phyloP scores from a whole-genome alignment of 92 coral and sea anemone genomes.

The Parazoanthus atlanticus region DNA sequence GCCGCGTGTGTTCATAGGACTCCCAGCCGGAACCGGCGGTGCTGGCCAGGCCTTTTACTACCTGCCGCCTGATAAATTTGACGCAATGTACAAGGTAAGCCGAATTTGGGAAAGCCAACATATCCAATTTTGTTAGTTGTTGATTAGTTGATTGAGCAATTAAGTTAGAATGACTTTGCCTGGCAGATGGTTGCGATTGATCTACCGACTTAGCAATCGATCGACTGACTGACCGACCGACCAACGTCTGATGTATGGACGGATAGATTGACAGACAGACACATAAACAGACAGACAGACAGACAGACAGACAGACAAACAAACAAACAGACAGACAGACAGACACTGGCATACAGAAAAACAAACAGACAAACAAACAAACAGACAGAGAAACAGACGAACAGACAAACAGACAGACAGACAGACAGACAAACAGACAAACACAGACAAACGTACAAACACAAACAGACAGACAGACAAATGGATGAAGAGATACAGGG shows the following conservation, averaged over 20 bases:
- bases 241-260: background rate
- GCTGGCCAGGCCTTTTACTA: conserved; percentile 74
- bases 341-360: background rate
- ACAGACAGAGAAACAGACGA: too few species aligned
- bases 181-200: too few species aligned
- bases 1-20: conserved; percentile 82
- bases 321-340: background rate
- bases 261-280: background rate
- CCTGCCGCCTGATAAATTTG: conserved; percentile 73
- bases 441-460: background rate
- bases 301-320: background rate
- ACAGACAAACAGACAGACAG: background rate
- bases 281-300: background rate
- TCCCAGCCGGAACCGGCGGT: conserved; percentile 74
- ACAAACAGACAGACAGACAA: background rate
- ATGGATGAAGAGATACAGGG: background rate
- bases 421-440: background rate
- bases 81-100: conserved; percentile 60
- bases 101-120: background rate
- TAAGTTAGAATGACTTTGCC: too few species aligned
- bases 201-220: too few species aligned
- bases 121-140: background rate
- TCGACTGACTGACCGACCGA: background rate
- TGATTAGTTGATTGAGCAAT: background rate
- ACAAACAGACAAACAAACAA: background rate